Base-by-base conservation (phyloP, 2,888 invertebrate genomes). In the Apoda limacodes region DNA sequence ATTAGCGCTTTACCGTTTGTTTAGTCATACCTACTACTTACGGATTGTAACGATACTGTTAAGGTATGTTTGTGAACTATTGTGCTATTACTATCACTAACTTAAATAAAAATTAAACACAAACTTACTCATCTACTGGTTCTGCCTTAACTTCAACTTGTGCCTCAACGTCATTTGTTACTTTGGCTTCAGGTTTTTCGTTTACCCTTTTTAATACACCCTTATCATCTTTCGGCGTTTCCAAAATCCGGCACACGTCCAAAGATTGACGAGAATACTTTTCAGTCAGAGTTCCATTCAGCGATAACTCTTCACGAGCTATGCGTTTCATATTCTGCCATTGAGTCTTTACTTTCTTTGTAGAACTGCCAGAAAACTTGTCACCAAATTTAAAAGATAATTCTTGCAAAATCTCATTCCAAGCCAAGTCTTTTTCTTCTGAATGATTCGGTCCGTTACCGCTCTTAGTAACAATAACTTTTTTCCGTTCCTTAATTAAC, bases 311-410 rank as follows among this genome's bases (percentile, higher is more conserved):
- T 40, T 76, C 75, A 3, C 78, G 71, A 5, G 80, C 78, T 27
- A 76, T 69, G 9, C 76, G 62, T 48, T 78, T 81, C 78, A 81
- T 81, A 38, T 80, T 80, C 43, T 80, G 80, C 81, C 81, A 81
- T 42, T 80, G 78, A 3, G 76, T 78, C 44, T 80, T 80, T 21
- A 81, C 68, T 52, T 80, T 80, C 41, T 78, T 80, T 13, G 66
- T 68, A 10, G 74, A 69, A 39, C 64, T 75, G 9, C 54, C 62
- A 23, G 52, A 51, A 46, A 80, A 80, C 43, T 80, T 81, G 30
- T 49, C 55, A 3, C 80, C 78, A 29, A 70, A 80, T 40, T 57
- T 69, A n/a, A 43, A 32, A 2, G 58, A 51, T 30, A 81, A 48
- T 34, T 65, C 60, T 12, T 48, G 48, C 33, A 80, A 50, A 43